Conservation (phyloP, 2,888 invertebrate species). For the Ichneumoninae sp. region DNA sequence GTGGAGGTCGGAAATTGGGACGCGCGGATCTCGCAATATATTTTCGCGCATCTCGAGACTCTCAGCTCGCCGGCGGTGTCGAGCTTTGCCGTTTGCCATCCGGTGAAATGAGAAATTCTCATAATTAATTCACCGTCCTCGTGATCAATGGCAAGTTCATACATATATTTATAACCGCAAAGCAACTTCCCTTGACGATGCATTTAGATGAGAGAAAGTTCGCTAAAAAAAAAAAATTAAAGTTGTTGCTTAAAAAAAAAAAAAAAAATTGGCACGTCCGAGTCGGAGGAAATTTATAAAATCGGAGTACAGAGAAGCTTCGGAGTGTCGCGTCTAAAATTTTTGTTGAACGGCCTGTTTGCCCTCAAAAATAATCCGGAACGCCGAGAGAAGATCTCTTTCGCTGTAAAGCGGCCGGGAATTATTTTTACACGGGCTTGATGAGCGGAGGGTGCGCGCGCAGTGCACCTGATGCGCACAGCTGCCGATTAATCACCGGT, state of each 20-base stretch:
- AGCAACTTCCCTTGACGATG: background rate
- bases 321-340: background rate
- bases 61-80: background rate
- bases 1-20: conserved; percentile 72
- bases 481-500: conserved; percentile 48
- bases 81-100: conserved; percentile 7
- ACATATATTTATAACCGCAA: conserved; percentile 10
- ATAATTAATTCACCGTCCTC: background rate
- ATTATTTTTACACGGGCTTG: conserved; percentile 62
- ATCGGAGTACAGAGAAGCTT: background rate
- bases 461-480: conserved; percentile 54
- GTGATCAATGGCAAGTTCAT: background rate
- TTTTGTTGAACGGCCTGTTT: conserved; percentile 12
- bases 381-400: conserved; percentile 24
- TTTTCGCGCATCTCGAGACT: conserved; percentile 70
- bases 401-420: conserved; percentile 27
- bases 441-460: conserved; percentile 23
- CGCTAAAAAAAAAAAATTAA: background rate
- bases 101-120: conserved; percentile 35
- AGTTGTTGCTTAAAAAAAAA: background rate
- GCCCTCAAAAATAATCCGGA: background rate
- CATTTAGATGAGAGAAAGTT: background rate
- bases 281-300: too few relatives aligned
- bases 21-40: conserved; percentile 72
- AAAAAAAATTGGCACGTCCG: too few relatives aligned